Base-by-base conservation (phyloP, 2,888 invertebrate genomes). In the Margaritifera margaritifera region DNA sequence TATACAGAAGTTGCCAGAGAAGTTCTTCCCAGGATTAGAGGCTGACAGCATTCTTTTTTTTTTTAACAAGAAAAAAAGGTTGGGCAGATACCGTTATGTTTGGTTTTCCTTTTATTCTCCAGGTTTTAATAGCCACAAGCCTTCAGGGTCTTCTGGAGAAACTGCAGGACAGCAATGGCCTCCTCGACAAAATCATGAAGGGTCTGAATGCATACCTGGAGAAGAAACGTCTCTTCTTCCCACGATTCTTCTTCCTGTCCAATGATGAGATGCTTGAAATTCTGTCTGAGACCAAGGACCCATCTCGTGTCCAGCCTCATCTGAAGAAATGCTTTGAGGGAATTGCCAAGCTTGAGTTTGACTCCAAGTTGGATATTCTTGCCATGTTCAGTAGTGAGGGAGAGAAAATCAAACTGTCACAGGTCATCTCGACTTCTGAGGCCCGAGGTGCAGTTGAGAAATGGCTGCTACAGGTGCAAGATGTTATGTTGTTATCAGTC, bases 261-360 rank as follows among this genome's bases (percentile, higher is more conserved):
- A 90, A 90, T 68, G 90, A 90, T 69, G 90, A 90, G 79, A 90
- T 90, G 89, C 77, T 90, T 74, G 90, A 90, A 81, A 90, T 90
- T 68, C 78, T 90, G 68, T 90, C 90, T 0, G 90, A 90, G 78
- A 90, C 90, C 6, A 90, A 90, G 75, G 90, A 90, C 75, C 90
- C 90, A 6, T 78, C 81, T 8, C 82, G 90, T 66, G 90, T 90
- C 15, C 90, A 90, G 80, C 90, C 90, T 31, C 90, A 90, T 78
- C 80, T 90, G 72, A 90, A 90, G 80, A 90, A 90, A 72, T 90
- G 89, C 75, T 90, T 90, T 80, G 90, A 90, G 90, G 98, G 97
- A 8, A 97, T 98, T 74, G 94, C 95, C 20, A 94, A 93, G 72
- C 90, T 98, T 53, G 93, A 93, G 22, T 98, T 98, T 88, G 96